phyloP scores from a whole-genome alignment of 2,888 invertebrate genomes.

The Athalia cordata region DNA sequence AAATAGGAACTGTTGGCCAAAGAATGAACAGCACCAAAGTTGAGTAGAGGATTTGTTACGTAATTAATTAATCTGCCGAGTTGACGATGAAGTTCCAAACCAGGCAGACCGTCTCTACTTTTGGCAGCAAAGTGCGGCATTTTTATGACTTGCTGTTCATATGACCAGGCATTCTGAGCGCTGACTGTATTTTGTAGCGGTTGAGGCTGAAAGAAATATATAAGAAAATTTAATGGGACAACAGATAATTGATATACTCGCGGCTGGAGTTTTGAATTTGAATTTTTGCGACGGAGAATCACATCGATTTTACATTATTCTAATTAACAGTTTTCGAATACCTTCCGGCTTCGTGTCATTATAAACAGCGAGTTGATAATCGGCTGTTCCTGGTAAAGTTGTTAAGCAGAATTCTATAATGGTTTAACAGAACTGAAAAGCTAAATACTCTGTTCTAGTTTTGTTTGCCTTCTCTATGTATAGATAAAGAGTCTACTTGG shows the following conservation, averaged over 20 bases:
- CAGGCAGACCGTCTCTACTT: constrained; percentile 53
- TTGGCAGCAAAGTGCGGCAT: not conserved
- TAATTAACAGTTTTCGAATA: not conserved
- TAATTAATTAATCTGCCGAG: constrained; percentile 62
- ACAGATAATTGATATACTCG: not conserved
- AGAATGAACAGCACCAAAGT: constrained; percentile 45
- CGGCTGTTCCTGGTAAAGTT: too few relatives aligned
- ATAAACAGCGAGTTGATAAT: too few relatives aligned
- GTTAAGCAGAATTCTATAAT: too few relatives aligned
- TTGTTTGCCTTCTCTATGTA: too few relatives aligned
- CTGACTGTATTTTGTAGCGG: constrained; percentile 7
- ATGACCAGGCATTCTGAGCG: constrained; percentile 9
- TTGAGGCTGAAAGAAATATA: not conserved
- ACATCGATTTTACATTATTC: not conserved
- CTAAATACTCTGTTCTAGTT: too few relatives aligned
- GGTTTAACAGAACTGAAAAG: too few relatives aligned
- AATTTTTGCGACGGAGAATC: not conserved
- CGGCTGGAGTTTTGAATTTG: not conserved
- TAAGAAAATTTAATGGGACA: not conserved
- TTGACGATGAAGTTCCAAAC: constrained; percentile 66
- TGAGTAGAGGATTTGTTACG: constrained; percentile 54
- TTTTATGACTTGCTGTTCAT: constrained; percentile 10
- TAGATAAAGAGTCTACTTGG: too few relatives aligned
- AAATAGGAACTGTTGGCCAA: constrained; percentile 58
- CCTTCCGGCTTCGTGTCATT: not conserved